Evolutionary conservation across 1,140 invertebrate species (phyloP).

Genomic region (Hylaeus anthracinus): DNA sequence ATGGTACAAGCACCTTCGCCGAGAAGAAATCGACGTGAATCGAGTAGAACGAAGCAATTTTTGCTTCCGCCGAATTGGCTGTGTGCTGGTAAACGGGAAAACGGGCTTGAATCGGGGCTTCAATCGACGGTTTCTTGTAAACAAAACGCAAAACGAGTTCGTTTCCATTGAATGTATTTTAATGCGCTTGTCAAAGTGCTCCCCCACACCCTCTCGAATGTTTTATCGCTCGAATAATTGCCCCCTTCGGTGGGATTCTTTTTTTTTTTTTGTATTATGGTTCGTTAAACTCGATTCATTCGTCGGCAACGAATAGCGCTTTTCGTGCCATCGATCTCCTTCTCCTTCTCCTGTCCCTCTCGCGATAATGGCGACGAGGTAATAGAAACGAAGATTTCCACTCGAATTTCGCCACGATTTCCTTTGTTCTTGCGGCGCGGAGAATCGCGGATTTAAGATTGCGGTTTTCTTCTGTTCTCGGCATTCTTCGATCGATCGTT

Average conservation of each 20-base stretch:
- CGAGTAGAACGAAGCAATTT: too few species aligned
- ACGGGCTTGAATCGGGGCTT: not conserved
- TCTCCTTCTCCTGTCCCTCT: too few species aligned
- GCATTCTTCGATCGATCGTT: too few species aligned
- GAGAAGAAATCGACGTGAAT: too few species aligned
- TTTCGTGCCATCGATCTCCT: not conserved
- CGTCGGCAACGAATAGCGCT: not conserved
- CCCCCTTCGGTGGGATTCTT: not conserved
- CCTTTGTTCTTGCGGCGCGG: not conserved
- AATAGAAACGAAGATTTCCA: conserved; percentile 1
- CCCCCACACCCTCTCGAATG: not conserved
- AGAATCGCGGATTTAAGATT: not conserved
- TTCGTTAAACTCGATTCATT: conserved; percentile 40
- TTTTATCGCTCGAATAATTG: conserved; percentile 20
- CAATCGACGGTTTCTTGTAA: conserved; percentile 2
- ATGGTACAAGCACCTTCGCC: too few species aligned
- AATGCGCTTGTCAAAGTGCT: conserved; percentile 14
- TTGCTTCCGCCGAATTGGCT: too few species aligned
- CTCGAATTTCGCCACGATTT: not conserved
- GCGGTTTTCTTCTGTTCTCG: too few species aligned
- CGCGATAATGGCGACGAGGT: conserved; percentile 8
- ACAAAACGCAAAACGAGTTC: not conserved
- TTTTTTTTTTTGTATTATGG: not conserved
- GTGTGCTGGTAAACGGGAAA: not conserved
- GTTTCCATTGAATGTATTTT: conserved; percentile 13